A percentile compares a stretch with the other conserved stretches of the same genome.
Conservation (phyloP, 1,140 invertebrate species). For the Zaprionus tsacasi region DNA sequence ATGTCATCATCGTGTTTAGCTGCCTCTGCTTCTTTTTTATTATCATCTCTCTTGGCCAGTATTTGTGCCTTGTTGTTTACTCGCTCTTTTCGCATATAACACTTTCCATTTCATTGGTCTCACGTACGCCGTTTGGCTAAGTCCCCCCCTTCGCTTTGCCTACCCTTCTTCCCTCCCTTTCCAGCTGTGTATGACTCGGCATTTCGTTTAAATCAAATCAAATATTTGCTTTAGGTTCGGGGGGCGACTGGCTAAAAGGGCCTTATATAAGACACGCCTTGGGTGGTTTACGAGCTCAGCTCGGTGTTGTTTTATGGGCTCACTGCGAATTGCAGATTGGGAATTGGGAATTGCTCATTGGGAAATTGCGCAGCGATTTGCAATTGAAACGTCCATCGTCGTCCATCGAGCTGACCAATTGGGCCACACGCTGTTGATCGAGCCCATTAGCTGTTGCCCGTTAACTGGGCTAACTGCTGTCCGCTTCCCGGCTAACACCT, state of each 20-base stretch:
- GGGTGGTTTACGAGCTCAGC: conserved; percentile 65
- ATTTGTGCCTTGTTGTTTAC: conserved; percentile 20
- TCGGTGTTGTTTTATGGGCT: conserved; percentile 17
- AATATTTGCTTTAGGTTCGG: conserved; percentile 64
- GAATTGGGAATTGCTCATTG: conserved; percentile 25
- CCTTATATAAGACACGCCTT: conserved; percentile 71
- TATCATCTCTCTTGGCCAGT: conserved; percentile 5
- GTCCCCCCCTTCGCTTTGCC: background rate
- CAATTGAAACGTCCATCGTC: conserved; percentile 34
- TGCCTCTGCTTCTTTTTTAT: conserved; percentile 12
- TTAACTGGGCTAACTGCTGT: conserved; percentile 26
- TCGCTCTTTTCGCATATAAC: conserved; percentile 63
- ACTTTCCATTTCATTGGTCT: conserved; percentile 71
- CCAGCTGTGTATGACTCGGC: conserved; percentile 55
- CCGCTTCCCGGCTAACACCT: conserved; percentile 50
- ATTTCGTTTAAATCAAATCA: conserved; percentile 78
- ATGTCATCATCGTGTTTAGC: conserved; percentile 32
- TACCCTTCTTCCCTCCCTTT: background rate
- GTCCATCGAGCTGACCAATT: background rate
- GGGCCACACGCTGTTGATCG: conserved; percentile 38
- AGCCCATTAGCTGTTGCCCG: conserved; percentile 56
- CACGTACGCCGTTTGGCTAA: conserved; percentile 41
- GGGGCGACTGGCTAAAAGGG: conserved; percentile 44
- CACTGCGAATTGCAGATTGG: conserved; percentile 23
- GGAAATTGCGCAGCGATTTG: conserved; percentile 27